phyloP scores from a whole-genome alignment of 92 coral and sea anemone species.

The Plumapathes pennacea region DNA sequence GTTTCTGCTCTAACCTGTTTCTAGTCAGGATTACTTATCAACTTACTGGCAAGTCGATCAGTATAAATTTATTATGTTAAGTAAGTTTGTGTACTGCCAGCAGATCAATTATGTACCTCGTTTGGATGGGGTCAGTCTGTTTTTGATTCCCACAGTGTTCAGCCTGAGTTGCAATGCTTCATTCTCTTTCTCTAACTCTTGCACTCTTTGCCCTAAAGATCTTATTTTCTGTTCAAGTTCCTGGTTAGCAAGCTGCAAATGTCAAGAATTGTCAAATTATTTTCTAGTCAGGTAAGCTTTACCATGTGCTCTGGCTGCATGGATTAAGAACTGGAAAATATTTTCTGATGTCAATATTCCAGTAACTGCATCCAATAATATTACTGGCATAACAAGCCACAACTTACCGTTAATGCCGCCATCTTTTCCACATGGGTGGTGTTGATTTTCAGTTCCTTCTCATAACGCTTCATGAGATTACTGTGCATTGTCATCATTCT shows the following conservation, averaged over 20 bases:
- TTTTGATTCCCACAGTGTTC: constrained; percentile 47
- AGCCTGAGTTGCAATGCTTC: constrained; percentile 59
- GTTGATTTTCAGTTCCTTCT: constrained; percentile 78
- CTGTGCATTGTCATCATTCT: constrained; percentile 82
- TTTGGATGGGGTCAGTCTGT: constrained; percentile 74
- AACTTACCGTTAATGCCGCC: constrained; percentile 65
- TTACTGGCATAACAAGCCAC: no score
- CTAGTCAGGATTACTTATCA: no score
- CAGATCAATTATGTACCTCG: constrained; percentile 42
- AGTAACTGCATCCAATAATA: no score
- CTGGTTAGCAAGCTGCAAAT: constrained; percentile 63
- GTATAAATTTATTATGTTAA: no score
- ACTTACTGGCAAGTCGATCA: no score
- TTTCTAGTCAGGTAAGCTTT: no score
- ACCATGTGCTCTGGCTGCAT: no score
- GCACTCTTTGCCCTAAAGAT: constrained; percentile 50
- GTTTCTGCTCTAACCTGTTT: no score
- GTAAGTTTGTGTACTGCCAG: no score
- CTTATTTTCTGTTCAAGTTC: constrained; percentile 70
- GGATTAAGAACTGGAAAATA: no score
- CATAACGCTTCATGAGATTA: constrained; percentile 75
- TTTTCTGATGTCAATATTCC: no score
- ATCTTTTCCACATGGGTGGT: constrained; percentile 86
- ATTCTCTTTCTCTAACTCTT: constrained; percentile 54
- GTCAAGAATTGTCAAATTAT: not conserved